These are phyloP conservation scores for Calidris pygmaea DNA, from an alignment of 2,113 vertebrate species.

Conservation along the genomic window DNA sequence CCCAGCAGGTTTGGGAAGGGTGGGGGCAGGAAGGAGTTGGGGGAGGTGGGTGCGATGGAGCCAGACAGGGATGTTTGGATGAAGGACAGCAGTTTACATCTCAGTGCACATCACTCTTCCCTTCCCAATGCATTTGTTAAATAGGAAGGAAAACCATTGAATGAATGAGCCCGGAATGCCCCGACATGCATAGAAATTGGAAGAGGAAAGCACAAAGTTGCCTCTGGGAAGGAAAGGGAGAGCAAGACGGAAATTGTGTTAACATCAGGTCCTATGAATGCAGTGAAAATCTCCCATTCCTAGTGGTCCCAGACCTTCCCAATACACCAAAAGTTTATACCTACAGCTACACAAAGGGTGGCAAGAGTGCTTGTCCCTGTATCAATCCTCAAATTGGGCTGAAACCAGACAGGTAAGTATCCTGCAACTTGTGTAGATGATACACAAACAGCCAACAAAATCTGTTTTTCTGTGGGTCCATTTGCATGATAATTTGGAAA, in stretches of 20 bases:
- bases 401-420: background rate
- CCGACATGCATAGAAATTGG: background rate
- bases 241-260: background rate
- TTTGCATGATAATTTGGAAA: background rate
- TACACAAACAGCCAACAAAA: background rate
- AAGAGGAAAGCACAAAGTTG: background rate
- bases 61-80: background rate
- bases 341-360: background rate
- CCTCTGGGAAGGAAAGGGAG: background rate
- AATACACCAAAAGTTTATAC: background rate
- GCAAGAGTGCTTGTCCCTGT: background rate
- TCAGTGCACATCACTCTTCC: background rate
- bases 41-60: conserved; percentile 8
- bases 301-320: background rate
- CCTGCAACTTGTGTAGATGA: background rate
- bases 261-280: background rate
- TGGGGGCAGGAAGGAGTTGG: conserved; percentile 35
- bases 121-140: background rate
- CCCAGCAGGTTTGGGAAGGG: conserved; percentile 32
- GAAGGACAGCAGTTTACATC: conserved; percentile 3
- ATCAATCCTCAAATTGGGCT: background rate
- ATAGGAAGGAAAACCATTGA: background rate
- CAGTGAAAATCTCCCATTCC: background rate
- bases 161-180: background rate
- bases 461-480: background rate